Percentiles rank a stretch among this genome's conserved stretches.
Conservation (phyloP, 2,113 vertebrate genomes). For the Semicossyphus pulcher region DNA sequence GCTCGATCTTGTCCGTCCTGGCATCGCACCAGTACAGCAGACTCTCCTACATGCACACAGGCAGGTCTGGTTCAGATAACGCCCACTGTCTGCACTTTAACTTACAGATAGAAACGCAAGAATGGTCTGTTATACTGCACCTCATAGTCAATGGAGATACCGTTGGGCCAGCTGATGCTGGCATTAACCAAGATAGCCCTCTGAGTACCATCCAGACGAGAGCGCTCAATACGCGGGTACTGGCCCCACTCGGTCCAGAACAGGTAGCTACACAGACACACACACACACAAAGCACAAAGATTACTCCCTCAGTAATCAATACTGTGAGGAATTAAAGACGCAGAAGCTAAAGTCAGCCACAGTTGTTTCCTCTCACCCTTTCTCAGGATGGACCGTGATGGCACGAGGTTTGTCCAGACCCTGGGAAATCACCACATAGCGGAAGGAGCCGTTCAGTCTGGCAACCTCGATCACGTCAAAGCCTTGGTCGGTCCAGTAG, state of each 20-base stretch:
- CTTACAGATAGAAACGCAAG: background rate
- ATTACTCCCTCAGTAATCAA: constrained; percentile 22
- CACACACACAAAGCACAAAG: constrained; percentile 18
- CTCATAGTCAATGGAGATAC: constrained; percentile 96
- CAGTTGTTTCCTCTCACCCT: constrained; percentile 84
- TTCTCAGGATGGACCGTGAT: constrained; percentile 95
- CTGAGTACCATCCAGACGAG: constrained; percentile 90
- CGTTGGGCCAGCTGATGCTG: constrained; percentile 99
- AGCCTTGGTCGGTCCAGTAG: constrained; percentile 99
- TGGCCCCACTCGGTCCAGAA: constrained; percentile 99
- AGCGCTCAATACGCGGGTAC: constrained; percentile 95
- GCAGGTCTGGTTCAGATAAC: background rate
- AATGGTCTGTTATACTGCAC: constrained; percentile 68
- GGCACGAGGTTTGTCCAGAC: constrained; percentile 96
- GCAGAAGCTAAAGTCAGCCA: background rate
- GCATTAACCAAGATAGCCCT: constrained; percentile 91
- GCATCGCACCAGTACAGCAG: constrained; percentile 98
- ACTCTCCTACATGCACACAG: constrained; percentile 83
- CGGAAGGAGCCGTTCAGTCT: constrained; percentile 96
- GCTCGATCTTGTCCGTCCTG: constrained; percentile 95
- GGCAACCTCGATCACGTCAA: constrained; percentile 97
- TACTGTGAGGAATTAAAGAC: constrained; percentile 14
- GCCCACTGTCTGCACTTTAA: background rate
- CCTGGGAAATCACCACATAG: constrained; percentile 96
- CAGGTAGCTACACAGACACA: constrained; percentile 85